Conservation (phyloP, 2,888 invertebrate species). For the Eudasyphora cyanicolor region DNA sequence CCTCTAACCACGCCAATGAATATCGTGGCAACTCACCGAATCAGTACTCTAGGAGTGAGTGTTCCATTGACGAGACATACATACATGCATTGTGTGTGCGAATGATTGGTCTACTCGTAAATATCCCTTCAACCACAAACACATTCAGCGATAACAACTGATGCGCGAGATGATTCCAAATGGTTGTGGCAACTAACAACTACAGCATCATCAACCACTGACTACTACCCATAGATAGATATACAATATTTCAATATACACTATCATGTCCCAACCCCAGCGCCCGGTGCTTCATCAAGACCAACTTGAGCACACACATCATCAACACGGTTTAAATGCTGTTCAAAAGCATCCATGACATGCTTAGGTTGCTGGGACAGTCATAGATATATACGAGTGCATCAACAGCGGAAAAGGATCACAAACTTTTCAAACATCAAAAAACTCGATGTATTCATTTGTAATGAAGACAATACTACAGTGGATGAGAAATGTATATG, state of each 20-base stretch:
- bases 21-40: constrained; percentile 26
- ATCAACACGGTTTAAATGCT: constrained; percentile 8
- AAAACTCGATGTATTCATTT: not conserved
- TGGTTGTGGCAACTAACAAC: constrained; percentile 2
- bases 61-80: no score
- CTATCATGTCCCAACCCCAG: no score
- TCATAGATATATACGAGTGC: not conserved
- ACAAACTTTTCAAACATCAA: constrained; percentile 4
- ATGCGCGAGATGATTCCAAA: constrained; percentile 16
- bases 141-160: not conserved
- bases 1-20: constrained; percentile 53
- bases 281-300: not conserved
- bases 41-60: no score
- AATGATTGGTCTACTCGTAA: no score
- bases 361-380: not conserved
- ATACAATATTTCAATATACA: not conserved
- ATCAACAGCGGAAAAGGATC: not conserved
- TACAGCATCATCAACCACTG: not conserved
- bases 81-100: not conserved
- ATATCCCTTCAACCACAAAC: constrained; percentile 8
- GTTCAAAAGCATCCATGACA: not conserved
- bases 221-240: not conserved
- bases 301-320: constrained; percentile 3
- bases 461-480: not conserved
- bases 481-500: not conserved